Conservation (phyloP, 2,113 vertebrate species). For the Oryzias curvinotus region DNA sequence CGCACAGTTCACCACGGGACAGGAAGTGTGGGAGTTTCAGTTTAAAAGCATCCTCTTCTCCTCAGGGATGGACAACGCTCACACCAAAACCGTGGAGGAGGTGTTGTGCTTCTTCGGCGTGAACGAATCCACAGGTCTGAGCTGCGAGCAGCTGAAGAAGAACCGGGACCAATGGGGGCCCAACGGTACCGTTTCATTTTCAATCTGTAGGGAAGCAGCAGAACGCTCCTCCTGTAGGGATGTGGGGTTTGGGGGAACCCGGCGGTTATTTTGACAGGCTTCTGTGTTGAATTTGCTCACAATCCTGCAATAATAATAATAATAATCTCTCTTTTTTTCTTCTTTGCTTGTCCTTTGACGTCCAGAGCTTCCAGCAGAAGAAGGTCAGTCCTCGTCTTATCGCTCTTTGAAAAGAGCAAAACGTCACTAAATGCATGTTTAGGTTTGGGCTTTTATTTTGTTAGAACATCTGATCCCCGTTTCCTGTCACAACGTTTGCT, state of each 20-base stretch:
- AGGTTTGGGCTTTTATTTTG: too few relatives aligned
- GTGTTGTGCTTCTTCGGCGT: constrained; percentile 75
- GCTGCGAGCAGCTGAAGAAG: constrained; percentile 80
- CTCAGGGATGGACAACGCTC: constrained; percentile 81
- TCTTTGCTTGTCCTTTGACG: constrained; percentile 12
- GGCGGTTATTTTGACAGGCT: too few relatives aligned
- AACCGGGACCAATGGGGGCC: constrained; percentile 77
- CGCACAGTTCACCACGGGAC: too few relatives aligned
- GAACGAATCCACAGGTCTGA: constrained; percentile 80
- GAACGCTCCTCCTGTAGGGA: too few relatives aligned
- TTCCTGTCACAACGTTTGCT: neutral
- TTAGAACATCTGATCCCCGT: neutral
- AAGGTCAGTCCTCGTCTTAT: constrained; percentile 67
- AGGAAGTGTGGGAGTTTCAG: too few relatives aligned
- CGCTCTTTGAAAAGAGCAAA: neutral
- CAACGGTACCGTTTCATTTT: constrained; percentile 64
- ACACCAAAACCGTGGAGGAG: constrained; percentile 83
- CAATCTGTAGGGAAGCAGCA: too few relatives aligned
- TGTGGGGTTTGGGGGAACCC: too few relatives aligned
- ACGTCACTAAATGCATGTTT: neutral
- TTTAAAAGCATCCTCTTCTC: neutral
- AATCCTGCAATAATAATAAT: neutral
- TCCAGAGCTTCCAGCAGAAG: constrained; percentile 79
- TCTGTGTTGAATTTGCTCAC: too few relatives aligned
- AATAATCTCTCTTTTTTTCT: neutral